These are phyloP conservation scores for Cepphus grylle DNA, from an alignment of 2,113 vertebrate genomes.

Conservation along the genomic window DNA sequence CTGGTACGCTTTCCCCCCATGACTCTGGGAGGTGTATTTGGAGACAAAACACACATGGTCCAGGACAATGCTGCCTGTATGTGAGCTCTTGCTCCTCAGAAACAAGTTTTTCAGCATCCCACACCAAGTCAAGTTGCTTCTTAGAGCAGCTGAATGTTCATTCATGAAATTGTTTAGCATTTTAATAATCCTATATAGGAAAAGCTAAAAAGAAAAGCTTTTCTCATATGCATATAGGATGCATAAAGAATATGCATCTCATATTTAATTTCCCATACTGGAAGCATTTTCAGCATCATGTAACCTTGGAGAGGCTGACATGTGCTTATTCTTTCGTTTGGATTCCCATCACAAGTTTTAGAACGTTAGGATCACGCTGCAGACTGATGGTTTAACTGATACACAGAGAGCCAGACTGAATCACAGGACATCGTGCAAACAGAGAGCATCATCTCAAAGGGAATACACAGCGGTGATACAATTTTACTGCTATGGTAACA, in stretches of 20 bases:
- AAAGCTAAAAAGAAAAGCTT: neutral
- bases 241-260: neutral
- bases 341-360: neutral
- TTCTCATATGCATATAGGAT: neutral
- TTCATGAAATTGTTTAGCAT: neutral
- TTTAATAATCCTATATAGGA: neutral
- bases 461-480: neutral
- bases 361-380: neutral
- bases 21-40: neutral
- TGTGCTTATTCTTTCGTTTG: neutral
- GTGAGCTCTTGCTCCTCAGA: neutral
- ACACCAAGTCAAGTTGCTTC: neutral
- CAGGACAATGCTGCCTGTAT: neutral
- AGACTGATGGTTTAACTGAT: neutral
- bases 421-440: neutral
- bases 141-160: neutral
- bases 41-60: neutral
- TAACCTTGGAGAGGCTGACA: neutral
- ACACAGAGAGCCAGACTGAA: neutral
- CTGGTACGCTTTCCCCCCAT: neutral
- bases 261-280: neutral
- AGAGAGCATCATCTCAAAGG: neutral
- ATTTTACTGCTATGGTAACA: neutral
- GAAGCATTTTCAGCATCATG: neutral
- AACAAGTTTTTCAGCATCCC: neutral